Evolutionary conservation across 1,140 invertebrate species (phyloP).

Genomic region (Lepidurus couesii): DNA sequence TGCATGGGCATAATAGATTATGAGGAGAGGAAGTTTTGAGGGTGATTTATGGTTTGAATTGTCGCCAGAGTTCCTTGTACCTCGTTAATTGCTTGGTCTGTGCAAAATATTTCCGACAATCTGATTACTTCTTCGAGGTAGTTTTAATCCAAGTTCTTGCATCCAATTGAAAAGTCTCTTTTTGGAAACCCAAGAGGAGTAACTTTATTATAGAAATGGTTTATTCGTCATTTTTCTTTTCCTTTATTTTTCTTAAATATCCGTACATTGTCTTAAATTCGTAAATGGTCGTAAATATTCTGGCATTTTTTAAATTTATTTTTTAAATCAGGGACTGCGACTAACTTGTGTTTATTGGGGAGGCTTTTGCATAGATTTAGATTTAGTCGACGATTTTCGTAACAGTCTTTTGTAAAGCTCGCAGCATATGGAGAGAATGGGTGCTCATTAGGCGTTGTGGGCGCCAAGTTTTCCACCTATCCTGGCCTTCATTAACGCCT

Average conservation of each 20-base stretch:
- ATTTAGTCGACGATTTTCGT: constrained; percentile 1
- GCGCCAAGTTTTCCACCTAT: constrained; percentile 18
- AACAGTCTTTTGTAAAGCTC: neutral
- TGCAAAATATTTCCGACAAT: constrained; percentile 1
- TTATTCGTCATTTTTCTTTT: no score
- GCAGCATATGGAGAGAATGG: constrained; percentile 10
- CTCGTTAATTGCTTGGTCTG: neutral
- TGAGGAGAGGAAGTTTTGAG: neutral
- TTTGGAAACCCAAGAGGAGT: no score
- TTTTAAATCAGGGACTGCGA: neutral
- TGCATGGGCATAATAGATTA: constrained; percentile 1
- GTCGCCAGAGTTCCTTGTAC: constrained; percentile 20
- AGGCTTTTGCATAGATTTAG: neutral
- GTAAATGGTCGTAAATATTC: no score
- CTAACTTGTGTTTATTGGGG: neutral
- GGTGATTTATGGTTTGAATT: constrained; percentile 16
- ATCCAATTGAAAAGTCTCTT: neutral
- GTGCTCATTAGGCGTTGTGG: constrained; percentile 13
- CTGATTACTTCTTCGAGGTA: neutral
- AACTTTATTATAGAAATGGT: no score
- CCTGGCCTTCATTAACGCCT: constrained; percentile 6
- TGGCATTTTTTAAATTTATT: neutral
- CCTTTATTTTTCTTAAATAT: no score
- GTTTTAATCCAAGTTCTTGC: neutral
- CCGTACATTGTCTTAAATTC: no score